Base-by-base conservation (phyloP, 37 sponge, comb jelly and placozoan species). In the Cladorhizidae sp. region DNA sequence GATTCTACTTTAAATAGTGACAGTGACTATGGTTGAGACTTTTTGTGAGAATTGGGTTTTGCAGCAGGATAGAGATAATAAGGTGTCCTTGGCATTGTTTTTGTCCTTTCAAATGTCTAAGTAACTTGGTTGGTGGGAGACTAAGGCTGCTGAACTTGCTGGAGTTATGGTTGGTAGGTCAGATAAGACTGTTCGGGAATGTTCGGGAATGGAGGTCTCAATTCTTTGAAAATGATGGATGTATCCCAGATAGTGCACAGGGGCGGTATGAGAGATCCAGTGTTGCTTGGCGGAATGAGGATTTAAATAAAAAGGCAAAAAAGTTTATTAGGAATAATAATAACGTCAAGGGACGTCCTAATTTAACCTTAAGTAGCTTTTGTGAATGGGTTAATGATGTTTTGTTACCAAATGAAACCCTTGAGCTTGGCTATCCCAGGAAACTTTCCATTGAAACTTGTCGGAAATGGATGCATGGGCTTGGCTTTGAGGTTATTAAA, bases 401-500 rank as follows among this genome's bases (percentile, higher is more conserved):
- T 22, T 35, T 76, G 7, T 65, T 81, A 3, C 65, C 83, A 0
- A 87, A 75, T 29, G 73, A 64, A 57, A 73, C 74, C 21, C 59
- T 82, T 32, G 78, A 77, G 49, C 79, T 73, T 38, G 83, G 78
- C 49, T 71, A 72, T 72, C 83, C 89, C 18, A 52, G 80, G 28
- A 77, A 81, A 26, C 41, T 87, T 52, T 67, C 57, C 1, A 37
- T 88, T 54, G 83, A 78, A 39, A 89, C 90, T 2, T 50, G 76
- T 15, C 69, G 77, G 2, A 81, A 62, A 57, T 88, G 88, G 88
- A 23, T 82, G 72, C 79, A 83, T 75, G 67, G 71, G 2, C 64
- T 89, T 43, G 86, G 91, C 0, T 90, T 90, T 75, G 40, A 75
- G 59, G 81, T 89, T 29, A 21, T 84, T 2, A 21, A 85, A 90